Base-by-base conservation (phyloP, 2,797 vertebrate species). In the Leptatherina wallacei region DNA sequence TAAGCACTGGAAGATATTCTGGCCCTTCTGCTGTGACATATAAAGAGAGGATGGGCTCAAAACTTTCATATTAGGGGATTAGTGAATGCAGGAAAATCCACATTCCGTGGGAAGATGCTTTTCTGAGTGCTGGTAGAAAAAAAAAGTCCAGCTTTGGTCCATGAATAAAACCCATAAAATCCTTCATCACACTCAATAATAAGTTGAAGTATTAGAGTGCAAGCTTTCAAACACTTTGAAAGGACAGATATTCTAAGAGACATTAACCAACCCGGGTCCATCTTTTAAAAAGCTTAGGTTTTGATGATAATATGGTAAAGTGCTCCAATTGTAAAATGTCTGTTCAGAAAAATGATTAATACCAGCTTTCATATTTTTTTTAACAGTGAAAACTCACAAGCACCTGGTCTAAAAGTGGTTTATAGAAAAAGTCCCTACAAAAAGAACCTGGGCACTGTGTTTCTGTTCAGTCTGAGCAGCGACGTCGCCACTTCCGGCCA, bases 41-140 rank as follows among this genome's bases (percentile, higher is more conserved):
- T 78, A 72, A 77, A 35, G 63, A 61, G 52, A 82, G 52, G 71
- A 65, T 29, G 80, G 73, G 88, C 91, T 89, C 12, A 61, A 80
- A 81, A 67, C 40, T 24, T 22, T 78, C 12, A 80, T 66, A 71
- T 78, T 75, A 69, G 69, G 67, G 83, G 81, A 88, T 86, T 89
- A 81, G 69, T 61, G 35, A 78, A 67, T 54, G 55, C 47, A 73
- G 69, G 56, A 13, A 84, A 86, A 87, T 77, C 57, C 71, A 69
- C 30, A 57, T 85, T 81, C 77, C 59, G 75, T 60, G 52, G 51
- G 64, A 76, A 78, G 65, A 67, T 30, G 61, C 49, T 76, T 77
- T 27, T 68, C 71, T 49, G 20, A 79, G 69, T 66, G 85, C 60
- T 64, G 57, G 62, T 60, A 75, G 60, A 32, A 32, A 78, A 60